These are phyloP conservation scores for Tenthredo scrophulariae DNA, from an alignment of 2,888 invertebrate genomes.

Conservation along the genomic window DNA sequence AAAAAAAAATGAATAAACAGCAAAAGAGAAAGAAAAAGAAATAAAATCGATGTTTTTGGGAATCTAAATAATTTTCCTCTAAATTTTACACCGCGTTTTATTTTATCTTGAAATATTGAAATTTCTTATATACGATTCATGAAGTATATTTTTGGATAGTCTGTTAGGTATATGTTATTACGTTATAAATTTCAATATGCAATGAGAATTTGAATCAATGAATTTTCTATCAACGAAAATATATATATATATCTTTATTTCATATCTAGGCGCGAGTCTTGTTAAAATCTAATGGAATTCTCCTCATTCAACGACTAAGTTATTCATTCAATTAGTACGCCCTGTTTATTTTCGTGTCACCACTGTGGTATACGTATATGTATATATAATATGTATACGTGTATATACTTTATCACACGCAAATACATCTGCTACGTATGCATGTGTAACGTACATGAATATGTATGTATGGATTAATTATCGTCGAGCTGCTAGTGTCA, in stretches of 20 bases:
- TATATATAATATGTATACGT: no score
- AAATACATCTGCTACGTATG: neutral
- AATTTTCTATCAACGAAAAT: no score
- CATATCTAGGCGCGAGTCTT: neutral
- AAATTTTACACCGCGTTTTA: neutral
- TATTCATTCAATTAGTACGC: conserved; percentile 42
- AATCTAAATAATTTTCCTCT: neutral
- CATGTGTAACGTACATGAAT: neutral
- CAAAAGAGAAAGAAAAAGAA: neutral
- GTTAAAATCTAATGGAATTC: neutral
- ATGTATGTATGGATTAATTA: neutral
- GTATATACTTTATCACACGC: neutral
- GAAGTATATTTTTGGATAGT: neutral
- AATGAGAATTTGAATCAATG: no score
- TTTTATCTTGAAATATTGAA: neutral
- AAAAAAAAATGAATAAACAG: no score
- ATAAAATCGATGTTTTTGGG: neutral
- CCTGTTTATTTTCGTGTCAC: conserved; percentile 31
- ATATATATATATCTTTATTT: neutral
- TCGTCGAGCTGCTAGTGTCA: neutral
- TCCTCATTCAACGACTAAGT: conserved; percentile 6
- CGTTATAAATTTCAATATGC: no score
- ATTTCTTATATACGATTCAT: neutral
- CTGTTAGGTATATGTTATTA: neutral
- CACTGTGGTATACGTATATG: neutral